Conservation (phyloP, 2,888 invertebrate species). For the Dugesia japonica region DNA sequence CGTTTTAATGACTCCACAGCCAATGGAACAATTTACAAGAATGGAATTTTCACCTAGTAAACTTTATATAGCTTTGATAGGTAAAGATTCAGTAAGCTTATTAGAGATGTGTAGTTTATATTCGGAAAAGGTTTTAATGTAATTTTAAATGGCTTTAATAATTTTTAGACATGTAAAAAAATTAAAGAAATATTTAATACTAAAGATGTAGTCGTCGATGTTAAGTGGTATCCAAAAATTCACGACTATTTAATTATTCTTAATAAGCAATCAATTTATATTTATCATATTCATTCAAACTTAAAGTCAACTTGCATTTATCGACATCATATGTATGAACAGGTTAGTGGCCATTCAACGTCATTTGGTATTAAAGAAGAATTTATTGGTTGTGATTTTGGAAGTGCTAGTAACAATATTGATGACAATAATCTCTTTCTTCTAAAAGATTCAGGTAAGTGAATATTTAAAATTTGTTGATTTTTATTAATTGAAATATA, state of each 20-base stretch:
- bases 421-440: background rate
- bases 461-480: too few species aligned
- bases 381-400: background rate
- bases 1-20: background rate
- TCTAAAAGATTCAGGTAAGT: background rate
- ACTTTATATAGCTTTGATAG: background rate
- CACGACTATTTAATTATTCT: background rate
- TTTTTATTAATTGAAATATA: too few species aligned
- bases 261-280: background rate
- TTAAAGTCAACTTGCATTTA: background rate
- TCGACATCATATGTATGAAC: background rate
- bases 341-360: background rate
- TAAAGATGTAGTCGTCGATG: background rate
- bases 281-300: background rate
- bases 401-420: background rate
- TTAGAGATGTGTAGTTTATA: background rate
- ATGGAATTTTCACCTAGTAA: background rate
- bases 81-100: background rate
- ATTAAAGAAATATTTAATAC: background rate
- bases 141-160: background rate
- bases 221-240: background rate
- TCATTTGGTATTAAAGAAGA: background rate
- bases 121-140: background rate
- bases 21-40: background rate
- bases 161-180: slow-evolving; percentile 2